Percentiles rank a stretch among this genome's conserved stretches.
These are phyloP conservation scores for Selene dorsalis DNA, from an alignment of 2,797 vertebrate genomes.

Conservation along the genomic window DNA sequence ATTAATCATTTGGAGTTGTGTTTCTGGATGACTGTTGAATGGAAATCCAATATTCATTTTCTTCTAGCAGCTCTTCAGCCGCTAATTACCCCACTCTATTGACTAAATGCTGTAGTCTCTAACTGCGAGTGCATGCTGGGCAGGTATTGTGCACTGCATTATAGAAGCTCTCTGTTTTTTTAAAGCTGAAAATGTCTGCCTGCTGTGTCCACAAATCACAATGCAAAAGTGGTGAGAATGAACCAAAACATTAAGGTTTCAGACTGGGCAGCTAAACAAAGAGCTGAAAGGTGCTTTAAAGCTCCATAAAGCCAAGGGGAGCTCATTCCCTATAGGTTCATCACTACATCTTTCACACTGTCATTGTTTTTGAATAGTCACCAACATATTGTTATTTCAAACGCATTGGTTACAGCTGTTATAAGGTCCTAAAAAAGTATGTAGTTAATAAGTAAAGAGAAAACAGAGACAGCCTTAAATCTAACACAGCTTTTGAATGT, in stretches of 20 bases:
- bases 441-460: neutral
- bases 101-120: neutral
- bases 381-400: neutral
- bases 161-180: neutral
- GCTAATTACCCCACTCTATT: neutral
- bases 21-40: too few species aligned
- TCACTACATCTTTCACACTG: neutral
- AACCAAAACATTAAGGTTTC: neutral
- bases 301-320: too few species aligned
- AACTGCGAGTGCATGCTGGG: neutral
- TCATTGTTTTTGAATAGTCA: neutral
- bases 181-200: neutral
- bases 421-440: neutral
- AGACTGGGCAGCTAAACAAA: neutral
- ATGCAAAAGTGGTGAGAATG: neutral
- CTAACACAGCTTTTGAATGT: neutral
- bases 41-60: too few species aligned
- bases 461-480: neutral
- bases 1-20: too few species aligned
- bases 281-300: neutral
- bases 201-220: neutral
- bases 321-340: neutral
- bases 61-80: neutral
- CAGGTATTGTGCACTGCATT: neutral
- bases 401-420: neutral